Conservation (phyloP, 1,140 invertebrate genomes). For the Batillaria attramentaria region DNA sequence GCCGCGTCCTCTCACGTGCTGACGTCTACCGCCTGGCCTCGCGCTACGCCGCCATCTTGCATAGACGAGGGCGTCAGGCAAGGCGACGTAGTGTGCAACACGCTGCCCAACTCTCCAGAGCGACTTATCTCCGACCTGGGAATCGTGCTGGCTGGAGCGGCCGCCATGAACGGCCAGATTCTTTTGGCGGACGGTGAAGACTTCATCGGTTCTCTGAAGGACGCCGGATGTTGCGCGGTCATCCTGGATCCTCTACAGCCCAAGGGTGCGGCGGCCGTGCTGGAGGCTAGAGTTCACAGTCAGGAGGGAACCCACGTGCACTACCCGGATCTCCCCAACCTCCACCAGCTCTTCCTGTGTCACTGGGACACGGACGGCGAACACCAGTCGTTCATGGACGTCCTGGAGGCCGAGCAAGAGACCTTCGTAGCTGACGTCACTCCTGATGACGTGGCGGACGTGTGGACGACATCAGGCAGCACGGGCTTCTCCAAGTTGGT, state of each 20-base stretch:
- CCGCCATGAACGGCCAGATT: too few species aligned
- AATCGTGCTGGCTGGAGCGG: too few species aligned
- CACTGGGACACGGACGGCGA: background rate
- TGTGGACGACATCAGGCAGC: conserved; percentile 40
- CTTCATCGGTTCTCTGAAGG: background rate
- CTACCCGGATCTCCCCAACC: background rate
- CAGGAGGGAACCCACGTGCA: background rate
- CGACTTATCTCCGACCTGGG: too few species aligned
- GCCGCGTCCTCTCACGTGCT: background rate
- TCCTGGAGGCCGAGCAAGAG: background rate
- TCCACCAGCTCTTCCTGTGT: background rate
- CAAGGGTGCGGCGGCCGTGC: background rate
- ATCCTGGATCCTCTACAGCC: background rate
- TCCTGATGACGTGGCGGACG: conserved; percentile 25
- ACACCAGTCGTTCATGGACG: background rate
- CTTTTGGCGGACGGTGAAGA: too few species aligned
- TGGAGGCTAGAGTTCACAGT: background rate
- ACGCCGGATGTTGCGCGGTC: background rate
- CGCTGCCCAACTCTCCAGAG: too few species aligned
- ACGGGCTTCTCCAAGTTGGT: conserved; percentile 42
- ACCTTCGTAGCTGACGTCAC: conserved; percentile 11
- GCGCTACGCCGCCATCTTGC: background rate
- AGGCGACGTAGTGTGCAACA: background rate
- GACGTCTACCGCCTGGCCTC: background rate
- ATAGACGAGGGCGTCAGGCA: background rate